Percentiles rank a stretch among this genome's conserved stretches.
Conservation (phyloP, 2,113 vertebrate species). For the Phocoena phocoena region DNA sequence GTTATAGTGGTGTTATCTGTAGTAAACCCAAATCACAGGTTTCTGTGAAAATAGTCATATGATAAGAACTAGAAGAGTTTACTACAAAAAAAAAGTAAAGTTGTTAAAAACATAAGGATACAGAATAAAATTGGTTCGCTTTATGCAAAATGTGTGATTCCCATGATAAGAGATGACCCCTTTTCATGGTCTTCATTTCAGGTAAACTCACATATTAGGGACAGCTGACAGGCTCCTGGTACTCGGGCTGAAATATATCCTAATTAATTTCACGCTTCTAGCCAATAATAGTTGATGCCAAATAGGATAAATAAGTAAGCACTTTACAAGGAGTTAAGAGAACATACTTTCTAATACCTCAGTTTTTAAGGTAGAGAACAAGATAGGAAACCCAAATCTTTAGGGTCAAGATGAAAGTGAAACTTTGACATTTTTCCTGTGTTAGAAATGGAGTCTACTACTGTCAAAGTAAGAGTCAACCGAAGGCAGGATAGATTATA, state of each 20-base stretch:
- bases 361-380: not conserved
- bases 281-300: not conserved
- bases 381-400: not conserved
- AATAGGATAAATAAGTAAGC: not conserved
- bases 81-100: not conserved
- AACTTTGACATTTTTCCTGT: not conserved
- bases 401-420: not conserved
- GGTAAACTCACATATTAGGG: not conserved
- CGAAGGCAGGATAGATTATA: not conserved
- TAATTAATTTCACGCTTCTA: not conserved
- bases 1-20: not conserved
- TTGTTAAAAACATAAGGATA: not conserved
- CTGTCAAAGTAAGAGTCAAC: not conserved
- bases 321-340: slow-evolving; percentile 29
- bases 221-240: not conserved
- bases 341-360: not conserved
- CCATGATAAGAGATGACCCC: not conserved
- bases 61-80: not conserved
- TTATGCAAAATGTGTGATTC: not conserved
- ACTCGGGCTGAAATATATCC: not conserved
- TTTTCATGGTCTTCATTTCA: not conserved
- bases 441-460: slow-evolving; percentile 9
- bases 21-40: slow-evolving; percentile 23
- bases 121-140: not conserved
- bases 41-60: slow-evolving; percentile 15